Evolutionary conservation across 2,797 vertebrate genomes (phyloP).

Genomic region (Crax fasciolata): DNA sequence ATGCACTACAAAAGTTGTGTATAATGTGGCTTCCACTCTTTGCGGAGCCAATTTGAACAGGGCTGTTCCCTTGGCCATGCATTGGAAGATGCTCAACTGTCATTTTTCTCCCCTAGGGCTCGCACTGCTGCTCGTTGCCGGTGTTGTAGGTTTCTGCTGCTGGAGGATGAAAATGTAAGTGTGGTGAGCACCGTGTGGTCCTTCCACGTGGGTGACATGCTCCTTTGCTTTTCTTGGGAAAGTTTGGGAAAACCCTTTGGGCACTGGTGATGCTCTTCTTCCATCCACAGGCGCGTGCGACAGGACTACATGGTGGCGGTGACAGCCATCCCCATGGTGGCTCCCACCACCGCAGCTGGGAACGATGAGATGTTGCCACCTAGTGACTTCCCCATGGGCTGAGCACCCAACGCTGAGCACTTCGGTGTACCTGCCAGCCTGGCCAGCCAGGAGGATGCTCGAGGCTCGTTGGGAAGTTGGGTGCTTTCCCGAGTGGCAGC

Average conservation of each 20-base stretch:
- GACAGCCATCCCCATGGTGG: background rate
- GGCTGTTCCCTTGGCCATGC: rapidly evolving
- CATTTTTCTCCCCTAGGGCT: background rate
- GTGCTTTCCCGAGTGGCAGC: rapidly evolving
- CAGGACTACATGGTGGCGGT: rapidly evolving
- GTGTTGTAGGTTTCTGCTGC: background rate
- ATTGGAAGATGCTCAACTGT: rapidly evolving
- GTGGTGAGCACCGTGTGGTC: rapidly evolving
- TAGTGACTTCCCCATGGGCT: background rate
- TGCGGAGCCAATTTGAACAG: rapidly evolving
- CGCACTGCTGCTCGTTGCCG: background rate
- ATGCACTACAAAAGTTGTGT: rapidly evolving
- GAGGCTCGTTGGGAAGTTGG: background rate
- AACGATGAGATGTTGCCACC: background rate
- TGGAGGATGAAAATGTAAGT: conserved; percentile 1
- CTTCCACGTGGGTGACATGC: rapidly evolving
- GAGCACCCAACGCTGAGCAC: background rate
- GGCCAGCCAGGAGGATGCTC: background rate
- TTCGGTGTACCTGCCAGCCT: background rate
- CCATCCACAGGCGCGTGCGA: rapidly evolving
- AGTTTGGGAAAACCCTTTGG: background rate
- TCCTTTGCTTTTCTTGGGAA: background rate
- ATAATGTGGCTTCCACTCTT: rapidly evolving
- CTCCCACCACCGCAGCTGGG: background rate
- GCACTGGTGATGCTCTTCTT: rapidly evolving